phyloP scores from a whole-genome alignment of 2,113 vertebrate species.

The Abramis brama region DNA sequence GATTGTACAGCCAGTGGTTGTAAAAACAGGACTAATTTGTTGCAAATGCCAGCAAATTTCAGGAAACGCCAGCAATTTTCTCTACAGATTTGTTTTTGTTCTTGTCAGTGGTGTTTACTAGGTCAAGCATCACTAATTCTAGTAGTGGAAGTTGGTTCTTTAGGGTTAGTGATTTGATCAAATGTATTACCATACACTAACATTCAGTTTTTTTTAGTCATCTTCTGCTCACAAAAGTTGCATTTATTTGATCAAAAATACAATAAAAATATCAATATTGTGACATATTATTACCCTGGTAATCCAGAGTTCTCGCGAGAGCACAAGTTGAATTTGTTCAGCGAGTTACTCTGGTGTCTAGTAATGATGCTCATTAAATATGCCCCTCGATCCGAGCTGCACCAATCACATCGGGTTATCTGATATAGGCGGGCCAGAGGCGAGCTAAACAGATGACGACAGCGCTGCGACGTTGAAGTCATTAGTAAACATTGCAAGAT shows the following conservation, averaged over 20 bases:
- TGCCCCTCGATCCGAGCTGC: too few relatives aligned
- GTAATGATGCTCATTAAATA: too few relatives aligned
- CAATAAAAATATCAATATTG: neutral
- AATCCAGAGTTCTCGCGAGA: too few relatives aligned
- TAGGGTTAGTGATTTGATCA: neutral
- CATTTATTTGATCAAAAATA: neutral
- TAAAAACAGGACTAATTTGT: slow-evolving; percentile 43
- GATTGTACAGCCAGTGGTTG: neutral
- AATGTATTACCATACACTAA: neutral
- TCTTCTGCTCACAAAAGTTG: neutral
- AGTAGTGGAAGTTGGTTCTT: neutral
- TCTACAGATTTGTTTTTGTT: slow-evolving; percentile 12
- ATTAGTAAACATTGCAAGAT: too few relatives aligned
- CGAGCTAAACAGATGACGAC: too few relatives aligned
- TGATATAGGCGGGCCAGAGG: too few relatives aligned
- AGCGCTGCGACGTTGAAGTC: too few relatives aligned
- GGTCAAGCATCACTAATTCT: neutral
- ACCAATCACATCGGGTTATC: too few relatives aligned
- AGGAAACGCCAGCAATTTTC: slow-evolving; percentile 43
- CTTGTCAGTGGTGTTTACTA: neutral
- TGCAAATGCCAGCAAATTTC: slow-evolving; percentile 34
- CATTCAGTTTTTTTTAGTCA: neutral
- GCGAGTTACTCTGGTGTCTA: too few relatives aligned
- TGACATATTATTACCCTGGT: neutral
- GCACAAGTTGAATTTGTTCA: too few relatives aligned